Conservation (phyloP, 2,888 invertebrate species). For the Cotesia congregata region DNA sequence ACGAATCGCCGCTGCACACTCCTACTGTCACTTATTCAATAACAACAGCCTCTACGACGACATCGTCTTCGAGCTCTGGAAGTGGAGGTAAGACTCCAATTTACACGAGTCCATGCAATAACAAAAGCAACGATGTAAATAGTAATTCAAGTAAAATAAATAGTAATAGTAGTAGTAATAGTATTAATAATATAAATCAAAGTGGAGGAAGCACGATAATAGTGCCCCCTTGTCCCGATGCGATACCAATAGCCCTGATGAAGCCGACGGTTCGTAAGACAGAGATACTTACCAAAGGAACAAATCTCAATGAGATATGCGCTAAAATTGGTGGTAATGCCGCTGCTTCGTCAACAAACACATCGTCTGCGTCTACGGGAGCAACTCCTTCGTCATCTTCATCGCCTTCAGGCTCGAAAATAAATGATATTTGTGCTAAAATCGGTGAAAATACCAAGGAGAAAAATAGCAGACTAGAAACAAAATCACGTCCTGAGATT, state of each 20-base stretch:
- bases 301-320: conserved; percentile 63
- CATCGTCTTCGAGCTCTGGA: not conserved
- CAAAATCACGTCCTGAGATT: conserved; percentile 61
- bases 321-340: conserved; percentile 58
- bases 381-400: conserved; percentile 30
- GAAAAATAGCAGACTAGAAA: conserved; percentile 56
- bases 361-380: not conserved
- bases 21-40: not conserved
- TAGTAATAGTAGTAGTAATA: conserved; percentile 27
- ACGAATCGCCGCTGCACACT: not conserved
- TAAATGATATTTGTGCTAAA: conserved; percentile 67
- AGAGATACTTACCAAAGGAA: conserved; percentile 62
- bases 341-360: not conserved
- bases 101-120: not conserved
- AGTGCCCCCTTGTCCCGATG: conserved; percentile 66
- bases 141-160: not conserved
- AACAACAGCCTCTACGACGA: conserved; percentile 1
- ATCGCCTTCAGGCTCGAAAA: conserved; percentile 60
- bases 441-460: conserved; percentile 67
- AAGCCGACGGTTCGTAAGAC: conserved; percentile 62
- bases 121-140: conserved; percentile 5
- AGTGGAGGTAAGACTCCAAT: not conserved
- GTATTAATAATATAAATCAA: conserved; percentile 26
- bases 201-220: not conserved
- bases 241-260: conserved; percentile 66